Base-by-base conservation (phyloP, 2,888 invertebrate genomes). In the Rhagium mordax region DNA sequence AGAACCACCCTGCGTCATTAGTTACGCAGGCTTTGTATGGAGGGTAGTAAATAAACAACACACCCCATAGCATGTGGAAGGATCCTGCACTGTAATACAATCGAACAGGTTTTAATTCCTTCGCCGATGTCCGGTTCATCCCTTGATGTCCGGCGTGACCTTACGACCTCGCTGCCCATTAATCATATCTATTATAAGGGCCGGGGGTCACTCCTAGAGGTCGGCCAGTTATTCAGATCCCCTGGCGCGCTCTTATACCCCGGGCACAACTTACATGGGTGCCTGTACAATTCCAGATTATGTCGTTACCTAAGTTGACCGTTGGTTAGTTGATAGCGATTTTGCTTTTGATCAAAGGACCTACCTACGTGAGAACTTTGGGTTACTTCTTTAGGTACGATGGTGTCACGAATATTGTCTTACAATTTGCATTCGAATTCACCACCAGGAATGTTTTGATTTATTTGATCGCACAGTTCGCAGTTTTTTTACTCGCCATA, bases 271-370 rank as follows among this genome's bases (percentile, higher is more conserved):
- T 72, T 51, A 72, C 55, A 75, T 84, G 84, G 81, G 68, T 79
- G 74, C 76, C 78, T 83, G 79, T 72, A 79, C 75, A 82, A 84
- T 82, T 82, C 82, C 82, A 86, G 87, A 88, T 88, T 88, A 88
- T 88, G 88, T 88, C 88, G 88, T 88, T 88, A 88, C 86, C 85
- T 86, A 82, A 81, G 84, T 81, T 86, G 87, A 86, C 87, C 87
- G 87, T 87, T 78, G 76, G 78, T 78, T 78, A 74, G 74, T 71
- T 61, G 70, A 65, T 70, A 48, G 68, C 70, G 70, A 70, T 70
- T 66, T 70, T 62, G 82, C 81, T 81, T 74, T 82, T 80, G 76
- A 78, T 83, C 82, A 84, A 85, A 83, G 82, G 83, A 81, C 81
- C 82, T 74, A 71, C 76, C 83, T 83, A 85, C 86, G 86, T 86